A percentile compares a stretch with the other conserved stretches of the same genome.
Evolutionary conservation across 2,888 invertebrate genomes (phyloP).

Genomic region (Heliconius cydno): DNA sequence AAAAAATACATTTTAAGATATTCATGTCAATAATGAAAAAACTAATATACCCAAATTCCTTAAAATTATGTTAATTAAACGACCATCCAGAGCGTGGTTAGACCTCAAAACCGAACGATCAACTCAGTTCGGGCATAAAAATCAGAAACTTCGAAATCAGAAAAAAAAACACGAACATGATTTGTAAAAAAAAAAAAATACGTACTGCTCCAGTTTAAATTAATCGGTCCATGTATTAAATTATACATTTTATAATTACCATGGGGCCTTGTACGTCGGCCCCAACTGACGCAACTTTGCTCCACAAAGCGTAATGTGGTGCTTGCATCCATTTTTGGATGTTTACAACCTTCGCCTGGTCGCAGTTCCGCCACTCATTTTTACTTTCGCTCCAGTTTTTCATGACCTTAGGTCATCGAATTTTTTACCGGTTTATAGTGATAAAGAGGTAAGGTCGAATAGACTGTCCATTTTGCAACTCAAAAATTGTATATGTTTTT

Average conservation of each 20-base stretch:
- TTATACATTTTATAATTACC: conserved; percentile 53
- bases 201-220: conserved; percentile 54
- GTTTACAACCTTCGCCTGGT: conserved; percentile 68
- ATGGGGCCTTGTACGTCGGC: conserved; percentile 51
- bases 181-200: conserved; percentile 43
- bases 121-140: conserved; percentile 24
- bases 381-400: conserved; percentile 77
- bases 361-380: conserved; percentile 70
- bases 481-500: background rate
- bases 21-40: background rate
- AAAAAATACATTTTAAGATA: background rate
- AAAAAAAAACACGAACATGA: conserved; percentile 37
- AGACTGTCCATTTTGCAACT: background rate
- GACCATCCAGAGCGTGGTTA: background rate
- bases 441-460: background rate
- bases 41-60: background rate
- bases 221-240: conserved; percentile 56
- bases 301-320: conserved; percentile 53
- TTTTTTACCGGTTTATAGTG: conserved; percentile 6
- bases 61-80: conserved; percentile 7
- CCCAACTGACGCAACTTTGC: conserved; percentile 54
- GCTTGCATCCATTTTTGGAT: conserved; percentile 74
- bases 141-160: conserved; percentile 42
- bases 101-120: conserved; percentile 1
- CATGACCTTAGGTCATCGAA: conserved; percentile 64